Base-by-base conservation (phyloP, 2,888 invertebrate genomes). In the Lepidonotus clava region DNA sequence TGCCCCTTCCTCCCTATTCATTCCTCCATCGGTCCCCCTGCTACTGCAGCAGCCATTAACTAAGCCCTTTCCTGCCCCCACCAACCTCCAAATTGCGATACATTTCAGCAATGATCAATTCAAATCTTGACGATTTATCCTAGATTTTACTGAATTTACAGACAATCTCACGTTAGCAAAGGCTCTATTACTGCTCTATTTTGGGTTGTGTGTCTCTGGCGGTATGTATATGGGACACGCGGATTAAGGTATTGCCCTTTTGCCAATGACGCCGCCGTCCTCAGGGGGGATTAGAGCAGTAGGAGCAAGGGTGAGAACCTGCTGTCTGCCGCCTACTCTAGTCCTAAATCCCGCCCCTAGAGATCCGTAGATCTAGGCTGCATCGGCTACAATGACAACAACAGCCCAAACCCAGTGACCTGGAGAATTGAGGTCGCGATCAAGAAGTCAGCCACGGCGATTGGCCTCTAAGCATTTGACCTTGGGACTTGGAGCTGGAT, bases 371-470 rank as follows among this genome's bases (percentile, higher is more conserved):
- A 61, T 61, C 61, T 61, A 61, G 61, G 61, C 61, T 28, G 61
- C 28, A 24, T 61, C n/a, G n/a, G n/a, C n/a, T n/a, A n/a, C n/a
- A n/a, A n/a, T n/a, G n/a, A n/a, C n/a, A n/a, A n/a, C n/a, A n/a
- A n/a, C n/a, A n/a, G n/a, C n/a, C n/a, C n/a, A n/a, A n/a, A n/a
- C n/a, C n/a, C 24, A 61, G 61, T 61, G 61, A 61, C 61, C 61
- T 61, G 61, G 11, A 61, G 61, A 61, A 61, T 61, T 61, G 61
- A 61, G 61, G 61, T 61, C 61, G 28, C 28, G 61, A 61, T 61
- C 61, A 28, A 61, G 61, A 61, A 61, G 24, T 61, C 28, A 61
- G 28, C 61, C 61, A 24, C 28, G 24, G 61, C 24, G 28, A 61
- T n/a, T 32, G 28, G n/a, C 28, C 8, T n/a, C 61, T 32, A 11